Conservation (phyloP, 64 coral and sea anemone genomes). For the Stichodactyla mertensii region DNA sequence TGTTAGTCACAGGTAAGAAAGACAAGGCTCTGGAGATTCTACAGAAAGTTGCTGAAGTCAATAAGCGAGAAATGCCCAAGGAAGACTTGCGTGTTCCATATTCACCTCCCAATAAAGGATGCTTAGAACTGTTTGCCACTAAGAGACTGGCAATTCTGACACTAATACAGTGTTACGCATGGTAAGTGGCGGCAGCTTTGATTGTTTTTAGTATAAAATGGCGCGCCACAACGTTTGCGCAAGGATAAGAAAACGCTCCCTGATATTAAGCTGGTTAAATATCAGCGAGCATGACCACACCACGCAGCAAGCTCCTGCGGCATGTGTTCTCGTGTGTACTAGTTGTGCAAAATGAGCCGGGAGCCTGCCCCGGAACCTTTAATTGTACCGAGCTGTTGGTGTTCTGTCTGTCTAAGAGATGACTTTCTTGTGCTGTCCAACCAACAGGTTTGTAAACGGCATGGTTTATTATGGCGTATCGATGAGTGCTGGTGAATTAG, state of each 20-base stretch:
- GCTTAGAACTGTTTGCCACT: slow-evolving; percentile 60
- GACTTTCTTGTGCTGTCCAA: too few species aligned
- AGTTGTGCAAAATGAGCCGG: too few species aligned
- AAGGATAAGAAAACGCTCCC: too few species aligned
- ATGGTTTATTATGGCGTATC: slow-evolving; percentile 37
- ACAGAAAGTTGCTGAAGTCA: slow-evolving; percentile 57
- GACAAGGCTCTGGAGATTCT: slow-evolving; percentile 64
- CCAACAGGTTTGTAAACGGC: slow-evolving; percentile 22
- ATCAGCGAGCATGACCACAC: too few species aligned
- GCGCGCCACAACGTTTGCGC: too few species aligned
- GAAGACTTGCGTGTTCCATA: slow-evolving; percentile 52
- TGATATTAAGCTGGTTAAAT: too few species aligned
- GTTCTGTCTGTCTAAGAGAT: too few species aligned
- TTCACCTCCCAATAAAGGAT: slow-evolving; percentile 42
- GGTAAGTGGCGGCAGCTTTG: neutral
- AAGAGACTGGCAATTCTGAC: slow-evolving; percentile 45
- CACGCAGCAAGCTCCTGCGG: too few species aligned
- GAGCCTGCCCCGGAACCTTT: too few species aligned
- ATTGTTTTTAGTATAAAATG: too few species aligned
- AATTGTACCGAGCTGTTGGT: too few species aligned
- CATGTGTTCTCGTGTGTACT: too few species aligned
- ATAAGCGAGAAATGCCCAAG: slow-evolving; percentile 67
- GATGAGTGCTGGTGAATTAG: slow-evolving; percentile 27
- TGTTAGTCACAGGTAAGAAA: slow-evolving; percentile 45
- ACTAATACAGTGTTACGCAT: slow-evolving; percentile 53